These are phyloP conservation scores for Lasiommata megera DNA, from an alignment of 2,888 invertebrate genomes.

Conservation along the genomic window DNA sequence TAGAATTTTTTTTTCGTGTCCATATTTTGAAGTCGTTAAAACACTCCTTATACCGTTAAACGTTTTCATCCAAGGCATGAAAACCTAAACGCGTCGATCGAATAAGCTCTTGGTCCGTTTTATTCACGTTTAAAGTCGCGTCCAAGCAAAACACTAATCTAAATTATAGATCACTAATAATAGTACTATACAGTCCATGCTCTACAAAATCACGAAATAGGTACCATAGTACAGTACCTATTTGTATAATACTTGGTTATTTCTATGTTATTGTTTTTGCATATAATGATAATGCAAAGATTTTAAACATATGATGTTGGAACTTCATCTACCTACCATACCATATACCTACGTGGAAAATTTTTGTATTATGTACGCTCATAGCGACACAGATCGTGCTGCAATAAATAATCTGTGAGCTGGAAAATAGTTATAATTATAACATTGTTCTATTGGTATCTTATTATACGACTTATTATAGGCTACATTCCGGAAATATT, in stretches of 20 bases:
- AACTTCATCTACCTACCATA: neutral
- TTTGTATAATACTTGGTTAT: neutral
- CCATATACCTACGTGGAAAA: neutral
- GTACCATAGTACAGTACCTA: too few relatives aligned
- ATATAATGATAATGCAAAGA: neutral
- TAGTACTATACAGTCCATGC: too few relatives aligned
- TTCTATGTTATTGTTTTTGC: neutral
- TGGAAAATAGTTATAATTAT: neutral
- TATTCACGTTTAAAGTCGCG: too few relatives aligned
- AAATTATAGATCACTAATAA: too few relatives aligned
- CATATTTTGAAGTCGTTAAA: too few relatives aligned
- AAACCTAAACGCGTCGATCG: too few relatives aligned
- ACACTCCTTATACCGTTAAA: too few relatives aligned
- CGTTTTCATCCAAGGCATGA: too few relatives aligned
- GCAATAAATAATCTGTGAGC: neutral
- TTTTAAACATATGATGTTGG: neutral
- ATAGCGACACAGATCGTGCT: neutral
- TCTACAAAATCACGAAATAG: too few relatives aligned
- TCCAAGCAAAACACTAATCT: too few relatives aligned
- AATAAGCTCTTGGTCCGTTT: too few relatives aligned
- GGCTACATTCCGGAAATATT: neutral
- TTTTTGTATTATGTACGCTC: neutral
- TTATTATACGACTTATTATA: neutral
- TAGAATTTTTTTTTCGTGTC: too few relatives aligned
- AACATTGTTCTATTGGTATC: neutral